A percentile compares a stretch with the other conserved stretches of the same genome.
phyloP scores from a whole-genome alignment of 2,113 vertebrate genomes.

The Hemibagrus wyckioides region DNA sequence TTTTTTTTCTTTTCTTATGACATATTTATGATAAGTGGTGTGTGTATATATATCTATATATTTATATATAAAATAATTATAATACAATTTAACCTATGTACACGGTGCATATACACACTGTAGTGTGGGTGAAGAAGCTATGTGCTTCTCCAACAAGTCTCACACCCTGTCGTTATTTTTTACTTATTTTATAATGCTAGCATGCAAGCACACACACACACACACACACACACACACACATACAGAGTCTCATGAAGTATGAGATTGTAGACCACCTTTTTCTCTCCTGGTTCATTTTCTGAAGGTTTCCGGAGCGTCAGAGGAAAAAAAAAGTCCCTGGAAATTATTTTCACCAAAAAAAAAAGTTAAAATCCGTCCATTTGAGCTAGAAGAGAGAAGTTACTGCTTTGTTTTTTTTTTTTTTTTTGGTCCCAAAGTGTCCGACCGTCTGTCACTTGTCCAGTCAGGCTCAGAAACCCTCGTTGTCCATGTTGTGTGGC shows the following conservation, averaged over 20 bases:
- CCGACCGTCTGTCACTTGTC: background rate
- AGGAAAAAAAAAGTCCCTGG: conserved; percentile 1
- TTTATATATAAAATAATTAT: conserved; percentile 65
- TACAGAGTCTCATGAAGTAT: background rate
- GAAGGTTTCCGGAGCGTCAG: conserved; percentile 6
- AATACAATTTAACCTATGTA: conserved; percentile 75
- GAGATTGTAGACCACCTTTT: background rate
- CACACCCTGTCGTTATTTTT: conserved; percentile 72
- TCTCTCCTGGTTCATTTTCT: conserved; percentile 15
- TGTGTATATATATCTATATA: conserved; percentile 40
- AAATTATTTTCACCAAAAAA: conserved; percentile 13
- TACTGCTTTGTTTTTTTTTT: background rate
- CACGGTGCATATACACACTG: conserved; percentile 73
- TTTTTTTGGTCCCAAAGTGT: background rate
- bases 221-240: conserved; percentile 43
- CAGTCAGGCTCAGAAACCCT: conserved; percentile 47
- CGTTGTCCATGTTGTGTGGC: background rate
- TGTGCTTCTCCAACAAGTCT: conserved; percentile 74
- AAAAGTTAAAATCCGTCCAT: background rate
- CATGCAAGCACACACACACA: conserved; percentile 52
- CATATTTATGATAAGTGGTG: conserved; percentile 77
- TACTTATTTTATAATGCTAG: conserved; percentile 44
- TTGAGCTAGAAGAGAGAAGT: background rate
- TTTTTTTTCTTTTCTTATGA: conserved; percentile 59
- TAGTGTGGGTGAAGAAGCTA: conserved; percentile 71